phyloP scores from a whole-genome alignment of 2,113 vertebrate species.

The Prolemur simus region DNA sequence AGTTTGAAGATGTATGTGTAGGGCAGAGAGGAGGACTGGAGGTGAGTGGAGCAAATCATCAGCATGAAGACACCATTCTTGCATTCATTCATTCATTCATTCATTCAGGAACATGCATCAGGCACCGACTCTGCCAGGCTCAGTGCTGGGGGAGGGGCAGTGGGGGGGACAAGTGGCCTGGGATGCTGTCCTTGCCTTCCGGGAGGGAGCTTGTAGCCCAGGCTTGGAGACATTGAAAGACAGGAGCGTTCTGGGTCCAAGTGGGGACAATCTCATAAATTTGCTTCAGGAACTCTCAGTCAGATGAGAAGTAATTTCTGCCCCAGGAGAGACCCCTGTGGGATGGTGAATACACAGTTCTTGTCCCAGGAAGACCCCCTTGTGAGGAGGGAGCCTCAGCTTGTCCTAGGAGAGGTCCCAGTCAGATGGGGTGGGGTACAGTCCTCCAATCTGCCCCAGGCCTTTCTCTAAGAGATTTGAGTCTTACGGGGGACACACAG shows the following conservation, averaged over 20 bases:
- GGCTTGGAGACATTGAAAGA: neutral
- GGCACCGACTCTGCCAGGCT: neutral
- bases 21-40: neutral
- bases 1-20: neutral
- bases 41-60: neutral
- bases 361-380: neutral
- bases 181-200: neutral
- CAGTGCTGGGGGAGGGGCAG: too few species aligned
- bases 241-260: neutral
- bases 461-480: neutral
- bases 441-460: neutral
- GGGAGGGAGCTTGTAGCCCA: neutral
- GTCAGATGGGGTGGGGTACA: accelerated
- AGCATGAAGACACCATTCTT: neutral
- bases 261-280: neutral
- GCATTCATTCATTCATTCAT: neutral
- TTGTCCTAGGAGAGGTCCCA: neutral
- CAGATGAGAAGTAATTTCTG: too few species aligned
- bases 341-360: neutral
- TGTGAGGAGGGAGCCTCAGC: neutral
- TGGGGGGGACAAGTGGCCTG: neutral
- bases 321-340: too few species aligned
- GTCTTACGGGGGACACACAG: neutral
- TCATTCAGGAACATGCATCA: neutral
- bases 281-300: neutral